Evolutionary conservation across 1,140 invertebrate species (phyloP), one percentile per base, ranked within the genome.

Genomic region (Sycophaga agraensis): DNA sequence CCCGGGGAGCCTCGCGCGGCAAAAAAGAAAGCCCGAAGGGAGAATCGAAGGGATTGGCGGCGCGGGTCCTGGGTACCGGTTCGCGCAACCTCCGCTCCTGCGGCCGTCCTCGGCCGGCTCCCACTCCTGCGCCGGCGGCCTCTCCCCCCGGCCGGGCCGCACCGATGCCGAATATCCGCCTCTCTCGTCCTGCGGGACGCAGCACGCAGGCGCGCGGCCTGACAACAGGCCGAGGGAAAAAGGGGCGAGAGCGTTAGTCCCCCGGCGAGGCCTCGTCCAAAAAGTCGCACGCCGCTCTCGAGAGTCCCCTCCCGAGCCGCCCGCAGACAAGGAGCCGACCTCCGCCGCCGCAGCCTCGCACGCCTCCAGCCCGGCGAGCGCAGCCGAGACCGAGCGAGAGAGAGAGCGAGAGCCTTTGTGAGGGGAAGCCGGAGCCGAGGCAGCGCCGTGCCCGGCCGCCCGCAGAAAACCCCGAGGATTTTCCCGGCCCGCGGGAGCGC

Each of bases 51-150:
- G 37, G 14, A 39, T 31, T 6, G 28, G 28, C 28, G 28, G 21
- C 12, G 19, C 19, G 34, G 16, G 22, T n/a, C 6, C 28, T 17
- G 46, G 22, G 37, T 51, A 59, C 37, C 45, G 31, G 48, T 59
- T 59, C 50, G 31, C 46, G 26, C 57, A 28, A 50, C 12, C 46
- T 59, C 46, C 57, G 57, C 34, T 59, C 46, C 45, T 63, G 45
- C 14, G 11, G 2, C 14, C 49, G 45, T 39, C n/a, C n/a, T n/a
- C n/a, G n/a, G n/a, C n/a, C n/a, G n/a, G n/a, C n/a, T n/a, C n/a
- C n/a, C n/a, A n/a, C n/a, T n/a, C n/a, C n/a, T n/a, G n/a, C n/a
- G n/a, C n/a, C n/a, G n/a, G n/a, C n/a, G n/a, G n/a, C n/a, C n/a
- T n/a, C 17, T 28, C 63, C 39, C 49, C 31, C 34, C 35, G 40